Base-by-base conservation (phyloP, 2,113 vertebrate genomes). In the Phalacrocorax brasilianus region DNA sequence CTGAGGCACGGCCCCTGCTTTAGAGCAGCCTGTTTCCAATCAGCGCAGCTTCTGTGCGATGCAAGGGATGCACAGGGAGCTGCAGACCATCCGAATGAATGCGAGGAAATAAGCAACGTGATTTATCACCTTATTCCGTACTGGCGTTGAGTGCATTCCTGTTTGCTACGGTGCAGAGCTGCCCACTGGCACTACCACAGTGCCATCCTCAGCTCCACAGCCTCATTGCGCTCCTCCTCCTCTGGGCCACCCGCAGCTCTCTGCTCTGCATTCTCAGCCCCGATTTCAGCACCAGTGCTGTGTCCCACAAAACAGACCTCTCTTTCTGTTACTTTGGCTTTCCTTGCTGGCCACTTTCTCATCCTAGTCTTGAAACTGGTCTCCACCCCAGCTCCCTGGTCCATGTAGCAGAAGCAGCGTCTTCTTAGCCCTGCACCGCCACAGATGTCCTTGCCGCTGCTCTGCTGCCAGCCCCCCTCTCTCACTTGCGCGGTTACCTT, bases 131-230 rank as follows among this genome's bases (percentile, higher is more conserved):
- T 74, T 84, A 27, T 38, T 84, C 68, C 65, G 44, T 38, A 4
- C 1, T 3, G 79, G 63, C 26, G 4, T 33, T 4, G 13, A 33
- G 27, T 13, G 50, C 3, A 3, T 61, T 93, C 72, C 63, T 1
- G 0, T 42, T 55, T 50, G 56, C 23, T n/a, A 2, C 0, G 3
- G 23, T 10, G 1, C 49, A 8, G 78, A 68, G 61, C 55, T 81
- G 77, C 70, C 95, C 45, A 33, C 73, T 85, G 95, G 66, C 89
- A 91, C 87, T 75, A 44, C 93, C 70, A 55, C 77, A 95, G 81
- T 93, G 93, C 91, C 93, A 87, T 94, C 95, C 84, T 78, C 87
- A 85, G 94, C 95, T 82, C 81, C 2, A 4, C 68, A 61, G 89
- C 58, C 56, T 95, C 86, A 91, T 21, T 88, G 92, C 45, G 2